Evolutionary conservation across 2,797 vertebrate species (phyloP), one percentile per base, ranked within the genome.

Genomic region (Ficedula albicollis): DNA sequence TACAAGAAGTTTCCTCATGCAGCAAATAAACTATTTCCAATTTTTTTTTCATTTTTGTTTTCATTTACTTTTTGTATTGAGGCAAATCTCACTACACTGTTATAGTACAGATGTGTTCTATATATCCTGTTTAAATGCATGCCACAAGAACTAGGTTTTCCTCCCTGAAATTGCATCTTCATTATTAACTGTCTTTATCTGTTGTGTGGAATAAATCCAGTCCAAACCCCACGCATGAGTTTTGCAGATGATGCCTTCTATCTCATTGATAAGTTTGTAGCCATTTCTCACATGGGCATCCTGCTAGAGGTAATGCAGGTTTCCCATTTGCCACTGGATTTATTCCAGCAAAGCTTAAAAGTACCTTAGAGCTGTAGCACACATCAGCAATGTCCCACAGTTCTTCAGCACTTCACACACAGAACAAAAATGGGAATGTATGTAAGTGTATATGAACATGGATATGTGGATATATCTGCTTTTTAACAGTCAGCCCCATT

Each of bases 21-120:
- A 97, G 91, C 97, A 97, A 98, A 98, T 98, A 98, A 98, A 98
- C 83, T 79, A 89, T 96, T 97, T 97, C 95, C 86, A 64, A 14
- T 39, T 9, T 86, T 93, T 90, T 94, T 94, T 89, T 52, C 51
- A 66, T 70, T 84, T 91, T 72, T 87, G 69, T 49, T 43, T 84
- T 89, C 13, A 36, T 68, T 84, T 94, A 23, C 15, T 56, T 86
- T 62, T 82, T 68, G 2, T 69, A 9, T 41, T 64, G n/a, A 34
- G 6, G 34, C 21, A 74, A 51, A 39, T 74, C 17, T 67, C 20
- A 14, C 26, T 69, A 32, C 15, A 5, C 19, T 32, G 7, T 34
- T 73, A 9, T 29, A 48, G 29, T 38, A 32, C 32, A 59, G 7
- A 13, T 70, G 10, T 23, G 4, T 55, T 62, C 48, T 79, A 0